Percentiles rank a stretch among this genome's conserved stretches.
Evolutionary conservation across 2,113 vertebrate species (phyloP).

Genomic region (Ageneiosus marmoratus): DNA sequence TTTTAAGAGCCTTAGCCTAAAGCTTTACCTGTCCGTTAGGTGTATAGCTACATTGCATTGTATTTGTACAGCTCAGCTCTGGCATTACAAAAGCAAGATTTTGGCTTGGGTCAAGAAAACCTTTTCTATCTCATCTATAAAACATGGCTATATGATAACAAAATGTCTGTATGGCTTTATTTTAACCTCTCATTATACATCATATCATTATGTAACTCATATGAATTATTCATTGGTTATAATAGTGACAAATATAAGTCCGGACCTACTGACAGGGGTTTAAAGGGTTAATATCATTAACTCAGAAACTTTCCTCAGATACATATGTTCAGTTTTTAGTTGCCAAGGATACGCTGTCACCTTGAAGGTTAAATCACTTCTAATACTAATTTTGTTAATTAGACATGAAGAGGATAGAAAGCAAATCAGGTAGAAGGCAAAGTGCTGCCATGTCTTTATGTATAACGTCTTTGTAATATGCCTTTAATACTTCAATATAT

Average conservation of each 20-base stretch:
- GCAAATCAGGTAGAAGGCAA: background rate
- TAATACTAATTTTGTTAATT: constrained; percentile 41
- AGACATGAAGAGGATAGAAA: background rate
- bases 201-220: background rate
- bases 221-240: background rate
- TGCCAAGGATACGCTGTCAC: constrained; percentile 50
- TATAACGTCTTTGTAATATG: constrained; percentile 27
- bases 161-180: background rate
- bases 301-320: constrained; percentile 1
- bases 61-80: background rate
- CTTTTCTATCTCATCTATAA: background rate
- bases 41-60: background rate
- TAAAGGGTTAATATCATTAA: background rate
- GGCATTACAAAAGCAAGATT: background rate
- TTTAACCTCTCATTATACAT: background rate
- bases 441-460: background rate
- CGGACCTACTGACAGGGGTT: background rate
- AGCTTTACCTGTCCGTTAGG: background rate
- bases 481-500: background rate
- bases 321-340: constrained; percentile 41
- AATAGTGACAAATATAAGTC: background rate
- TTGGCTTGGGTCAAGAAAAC: background rate
- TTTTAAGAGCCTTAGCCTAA: background rate
- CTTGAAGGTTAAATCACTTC: constrained; percentile 36
- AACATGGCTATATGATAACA: background rate